Evolutionary conservation across 1,140 invertebrate species (phyloP).

Genomic region (Linepithema humile): DNA sequence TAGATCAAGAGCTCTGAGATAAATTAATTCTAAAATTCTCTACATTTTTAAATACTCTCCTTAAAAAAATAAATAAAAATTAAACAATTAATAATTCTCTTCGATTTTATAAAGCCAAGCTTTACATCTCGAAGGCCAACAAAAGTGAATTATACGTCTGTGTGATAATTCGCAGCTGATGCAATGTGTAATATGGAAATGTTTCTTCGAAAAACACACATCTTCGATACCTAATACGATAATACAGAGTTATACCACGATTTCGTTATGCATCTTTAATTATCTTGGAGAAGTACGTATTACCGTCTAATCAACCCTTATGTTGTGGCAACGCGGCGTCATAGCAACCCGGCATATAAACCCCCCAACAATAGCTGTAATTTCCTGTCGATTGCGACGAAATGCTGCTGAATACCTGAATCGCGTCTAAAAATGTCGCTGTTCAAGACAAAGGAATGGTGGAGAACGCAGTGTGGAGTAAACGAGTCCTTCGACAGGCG

Average conservation of each 20-base stretch:
- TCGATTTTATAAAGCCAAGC: too few relatives aligned
- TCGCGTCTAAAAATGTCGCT: conserved; percentile 88
- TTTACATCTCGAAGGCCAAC: too few relatives aligned
- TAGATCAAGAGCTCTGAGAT: too few relatives aligned
- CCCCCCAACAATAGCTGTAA: background rate
- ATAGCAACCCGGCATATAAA: conserved; percentile 49
- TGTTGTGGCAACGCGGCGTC: conserved; percentile 55
- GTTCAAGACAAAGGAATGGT: conserved; percentile 92
- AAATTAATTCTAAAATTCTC: too few relatives aligned
- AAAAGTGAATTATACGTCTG: too few relatives aligned
- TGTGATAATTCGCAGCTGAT: background rate
- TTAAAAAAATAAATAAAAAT: too few relatives aligned
- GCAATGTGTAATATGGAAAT: background rate
- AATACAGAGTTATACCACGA: background rate
- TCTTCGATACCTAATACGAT: background rate
- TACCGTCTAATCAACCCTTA: background rate
- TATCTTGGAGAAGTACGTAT: background rate
- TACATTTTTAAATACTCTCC: too few relatives aligned
- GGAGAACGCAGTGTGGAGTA: conserved; percentile 88
- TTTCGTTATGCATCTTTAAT: conserved; percentile 28
- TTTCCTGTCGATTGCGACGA: background rate
- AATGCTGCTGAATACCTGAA: background rate
- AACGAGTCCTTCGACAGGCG: conserved; percentile 87
- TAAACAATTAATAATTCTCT: too few relatives aligned
- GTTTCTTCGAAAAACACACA: background rate